These are phyloP conservation scores for Apodemia zela DNA, from an alignment of 2,888 invertebrate species.

Conservation along the genomic window DNA sequence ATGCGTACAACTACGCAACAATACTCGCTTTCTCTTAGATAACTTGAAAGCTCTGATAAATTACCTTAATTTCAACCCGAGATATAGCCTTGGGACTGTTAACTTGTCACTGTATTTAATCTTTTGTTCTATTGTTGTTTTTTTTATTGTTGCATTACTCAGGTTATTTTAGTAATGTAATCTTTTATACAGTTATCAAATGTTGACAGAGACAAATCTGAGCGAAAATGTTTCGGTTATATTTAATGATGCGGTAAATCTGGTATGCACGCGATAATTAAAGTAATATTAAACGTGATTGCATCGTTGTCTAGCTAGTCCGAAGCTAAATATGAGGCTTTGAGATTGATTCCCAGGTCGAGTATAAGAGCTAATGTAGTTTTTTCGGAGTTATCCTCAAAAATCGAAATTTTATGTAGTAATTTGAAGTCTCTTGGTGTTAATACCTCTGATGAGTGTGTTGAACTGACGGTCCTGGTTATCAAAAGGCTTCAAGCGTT, in stretches of 20 bases:
- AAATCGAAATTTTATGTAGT: too few relatives aligned
- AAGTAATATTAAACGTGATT: too few relatives aligned
- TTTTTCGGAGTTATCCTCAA: too few relatives aligned
- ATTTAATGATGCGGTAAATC: neutral
- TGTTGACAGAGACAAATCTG: conserved; percentile 11
- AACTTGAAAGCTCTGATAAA: conserved; percentile 58
- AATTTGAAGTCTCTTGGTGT: too few relatives aligned
- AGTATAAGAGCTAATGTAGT: too few relatives aligned
- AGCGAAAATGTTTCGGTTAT: neutral
- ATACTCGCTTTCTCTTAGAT: conserved; percentile 62
- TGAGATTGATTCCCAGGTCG: too few relatives aligned
- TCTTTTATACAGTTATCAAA: conserved; percentile 5
- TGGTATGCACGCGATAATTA: too few relatives aligned
- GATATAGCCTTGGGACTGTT: conserved; percentile 55
- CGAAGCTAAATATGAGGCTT: too few relatives aligned
- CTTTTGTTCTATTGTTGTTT: conserved; percentile 48
- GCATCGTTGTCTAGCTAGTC: too few relatives aligned
- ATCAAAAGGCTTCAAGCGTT: too few relatives aligned
- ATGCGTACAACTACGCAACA: conserved; percentile 18
- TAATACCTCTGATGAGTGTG: too few relatives aligned
- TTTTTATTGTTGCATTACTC: conserved; percentile 26
- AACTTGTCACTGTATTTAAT: conserved; percentile 55
- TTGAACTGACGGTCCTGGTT: too few relatives aligned
- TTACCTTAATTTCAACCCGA: conserved; percentile 61
- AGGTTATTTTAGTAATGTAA: conserved; percentile 10